These are phyloP conservation scores for Dendronephthya gigantea DNA, from an alignment of 64 coral and sea anemone genomes.

Conservation along the genomic window DNA sequence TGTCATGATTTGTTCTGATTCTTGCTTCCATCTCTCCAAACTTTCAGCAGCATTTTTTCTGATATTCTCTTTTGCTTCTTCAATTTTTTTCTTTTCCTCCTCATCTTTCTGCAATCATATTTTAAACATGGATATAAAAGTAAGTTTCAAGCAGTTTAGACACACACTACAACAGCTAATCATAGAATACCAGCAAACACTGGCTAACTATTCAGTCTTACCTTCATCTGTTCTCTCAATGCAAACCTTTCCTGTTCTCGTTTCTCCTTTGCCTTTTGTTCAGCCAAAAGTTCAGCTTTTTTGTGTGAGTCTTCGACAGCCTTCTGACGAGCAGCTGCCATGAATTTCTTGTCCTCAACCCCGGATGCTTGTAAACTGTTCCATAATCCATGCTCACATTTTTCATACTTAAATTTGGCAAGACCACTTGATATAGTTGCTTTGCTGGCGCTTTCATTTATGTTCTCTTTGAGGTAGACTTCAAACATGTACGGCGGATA, in stretches of 20 bases:
- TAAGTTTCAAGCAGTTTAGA: not conserved
- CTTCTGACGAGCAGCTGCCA: slow-evolving; percentile 59
- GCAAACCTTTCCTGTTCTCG: slow-evolving; percentile 70
- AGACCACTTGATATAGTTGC: slow-evolving; percentile 70
- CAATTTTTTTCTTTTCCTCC: slow-evolving; percentile 71
- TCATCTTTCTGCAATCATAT: slow-evolving; percentile 56
- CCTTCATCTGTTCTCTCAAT: slow-evolving; percentile 83
- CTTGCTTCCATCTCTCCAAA: slow-evolving; percentile 74
- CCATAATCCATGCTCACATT: slow-evolving; percentile 56
- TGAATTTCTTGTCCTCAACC: slow-evolving; percentile 74
- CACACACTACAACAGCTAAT: too few species aligned
- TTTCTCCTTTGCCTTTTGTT: slow-evolving; percentile 57
- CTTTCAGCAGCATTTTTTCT: slow-evolving; percentile 57
- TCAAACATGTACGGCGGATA: slow-evolving; percentile 98
- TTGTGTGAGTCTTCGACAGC: slow-evolving; percentile 60
- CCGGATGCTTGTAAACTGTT: slow-evolving; percentile 41
- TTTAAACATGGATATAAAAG: not conserved
- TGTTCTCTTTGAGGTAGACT: slow-evolving; percentile 51
- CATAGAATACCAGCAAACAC: too few species aligned
- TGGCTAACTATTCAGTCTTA: too few species aligned
- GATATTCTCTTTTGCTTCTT: slow-evolving; percentile 69
- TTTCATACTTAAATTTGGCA: slow-evolving; percentile 64
- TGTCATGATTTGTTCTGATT: not conserved
- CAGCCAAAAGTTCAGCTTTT: slow-evolving; percentile 46
- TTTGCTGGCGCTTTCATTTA: slow-evolving; percentile 68